phyloP scores from a whole-genome alignment of 2,888 invertebrate genomes.

The Craniophora ligustri region DNA sequence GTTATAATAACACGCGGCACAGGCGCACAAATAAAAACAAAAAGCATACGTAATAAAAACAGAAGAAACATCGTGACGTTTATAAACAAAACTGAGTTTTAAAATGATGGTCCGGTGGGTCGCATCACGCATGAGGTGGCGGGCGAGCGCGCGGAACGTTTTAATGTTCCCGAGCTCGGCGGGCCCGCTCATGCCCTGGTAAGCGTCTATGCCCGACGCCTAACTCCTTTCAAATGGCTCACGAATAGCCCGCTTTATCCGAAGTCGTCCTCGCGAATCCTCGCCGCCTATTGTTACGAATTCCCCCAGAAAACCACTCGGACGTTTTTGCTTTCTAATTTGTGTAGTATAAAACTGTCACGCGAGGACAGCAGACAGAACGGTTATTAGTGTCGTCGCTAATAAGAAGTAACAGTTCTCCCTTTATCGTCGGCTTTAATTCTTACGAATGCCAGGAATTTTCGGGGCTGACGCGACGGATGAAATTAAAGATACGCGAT shows the following conservation, averaged over 20 bases:
- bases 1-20: slow-evolving; percentile 49
- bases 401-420: slow-evolving; percentile 75
- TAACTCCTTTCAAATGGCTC: slow-evolving; percentile 73
- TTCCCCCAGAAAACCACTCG: slow-evolving; percentile 51
- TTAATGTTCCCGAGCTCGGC: slow-evolving; percentile 71
- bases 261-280: slow-evolving; percentile 56
- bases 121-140: slow-evolving; percentile 68
- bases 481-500: slow-evolving; percentile 75
- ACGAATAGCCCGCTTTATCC: slow-evolving; percentile 67
- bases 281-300: slow-evolving; percentile 53
- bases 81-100: slow-evolving; percentile 76
- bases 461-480: slow-evolving; percentile 59
- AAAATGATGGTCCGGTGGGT: slow-evolving; percentile 75
- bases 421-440: slow-evolving; percentile 64
- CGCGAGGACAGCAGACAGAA: slow-evolving; percentile 53
- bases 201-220: slow-evolving; percentile 66
- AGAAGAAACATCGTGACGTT: slow-evolving; percentile 65
- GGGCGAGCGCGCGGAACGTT: slow-evolving; percentile 79
- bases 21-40: slow-evolving; percentile 47
- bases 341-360: slow-evolving; percentile 56
- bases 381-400: slow-evolving; percentile 71
- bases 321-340: slow-evolving; percentile 56
- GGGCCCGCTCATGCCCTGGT: slow-evolving; percentile 66
- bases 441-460: slow-evolving; percentile 69
- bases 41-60: slow-evolving; percentile 50